phyloP scores from a whole-genome alignment of 2,888 invertebrate genomes.

The Pemphredon lugubris region DNA sequence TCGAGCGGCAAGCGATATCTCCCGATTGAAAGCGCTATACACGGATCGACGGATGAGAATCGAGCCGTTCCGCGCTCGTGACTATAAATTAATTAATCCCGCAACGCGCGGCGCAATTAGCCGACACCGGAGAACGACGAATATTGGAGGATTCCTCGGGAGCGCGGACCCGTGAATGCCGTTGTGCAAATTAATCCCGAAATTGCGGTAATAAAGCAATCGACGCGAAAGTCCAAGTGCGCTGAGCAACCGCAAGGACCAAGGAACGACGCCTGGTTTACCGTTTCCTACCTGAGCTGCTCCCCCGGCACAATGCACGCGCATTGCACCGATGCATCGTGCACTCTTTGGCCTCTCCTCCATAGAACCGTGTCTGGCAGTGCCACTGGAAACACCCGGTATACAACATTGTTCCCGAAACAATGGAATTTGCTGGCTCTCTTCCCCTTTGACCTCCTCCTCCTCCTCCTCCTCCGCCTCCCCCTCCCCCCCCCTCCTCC shows the following conservation, averaged over 20 bases:
- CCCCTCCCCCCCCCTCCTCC: neutral
- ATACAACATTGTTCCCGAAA: constrained; percentile 70
- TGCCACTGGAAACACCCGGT: constrained; percentile 62
- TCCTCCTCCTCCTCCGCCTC: constrained; percentile 6
- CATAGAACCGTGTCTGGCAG: constrained; percentile 21
- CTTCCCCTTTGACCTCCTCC: neutral
- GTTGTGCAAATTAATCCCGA: constrained; percentile 64
- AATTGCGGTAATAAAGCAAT: constrained; percentile 70
- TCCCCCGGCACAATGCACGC: constrained; percentile 47
- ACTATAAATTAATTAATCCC: constrained; percentile 58
- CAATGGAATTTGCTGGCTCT: constrained; percentile 58
- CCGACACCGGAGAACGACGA: constrained; percentile 29
- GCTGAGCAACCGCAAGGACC: constrained; percentile 33
- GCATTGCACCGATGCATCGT: constrained; percentile 26
- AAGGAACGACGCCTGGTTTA: constrained; percentile 33
- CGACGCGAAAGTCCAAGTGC: constrained; percentile 31
- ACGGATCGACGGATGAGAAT: constrained; percentile 1
- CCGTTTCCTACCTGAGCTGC: constrained; percentile 54
- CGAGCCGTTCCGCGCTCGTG: constrained; percentile 26
- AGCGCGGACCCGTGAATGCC: constrained; percentile 45
- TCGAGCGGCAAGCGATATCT: neutral
- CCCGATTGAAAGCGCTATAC: neutral
- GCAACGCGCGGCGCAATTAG: constrained; percentile 40
- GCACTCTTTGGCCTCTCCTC: constrained; percentile 35
- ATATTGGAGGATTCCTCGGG: constrained; percentile 52